These are phyloP conservation scores for Synanthedon vespiformis DNA, from an alignment of 2,888 invertebrate species.

Conservation along the genomic window DNA sequence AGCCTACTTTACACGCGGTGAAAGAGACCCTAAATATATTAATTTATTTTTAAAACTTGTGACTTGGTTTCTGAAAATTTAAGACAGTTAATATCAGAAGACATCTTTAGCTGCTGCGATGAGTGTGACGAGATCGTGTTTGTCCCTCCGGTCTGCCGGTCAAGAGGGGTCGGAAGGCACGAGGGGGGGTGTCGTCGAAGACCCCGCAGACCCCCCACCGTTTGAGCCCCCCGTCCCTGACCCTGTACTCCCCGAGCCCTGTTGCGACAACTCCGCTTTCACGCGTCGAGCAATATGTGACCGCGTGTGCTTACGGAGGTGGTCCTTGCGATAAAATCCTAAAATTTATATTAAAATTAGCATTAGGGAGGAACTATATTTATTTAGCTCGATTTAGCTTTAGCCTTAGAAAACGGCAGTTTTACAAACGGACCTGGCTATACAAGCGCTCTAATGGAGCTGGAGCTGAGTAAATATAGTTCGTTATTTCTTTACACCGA, in stretches of 20 bases:
- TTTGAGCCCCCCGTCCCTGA: constrained; percentile 38
- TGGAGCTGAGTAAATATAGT: too few species aligned
- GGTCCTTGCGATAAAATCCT: constrained; percentile 90
- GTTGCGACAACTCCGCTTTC: constrained; percentile 85
- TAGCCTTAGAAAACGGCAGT: too few species aligned
- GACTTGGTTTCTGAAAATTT: too few species aligned
- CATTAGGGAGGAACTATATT: too few species aligned
- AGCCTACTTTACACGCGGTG: too few species aligned
- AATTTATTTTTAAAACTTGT: too few species aligned
- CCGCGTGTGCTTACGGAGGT: constrained; percentile 85
- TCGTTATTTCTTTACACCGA: background rate
- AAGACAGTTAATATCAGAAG: constrained; percentile 23
- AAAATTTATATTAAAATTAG: constrained; percentile 1
- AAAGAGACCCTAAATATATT: too few species aligned
- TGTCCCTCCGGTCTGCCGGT: constrained; percentile 49
- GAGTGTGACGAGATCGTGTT: constrained; percentile 44
- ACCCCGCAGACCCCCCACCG: constrained; percentile 28
- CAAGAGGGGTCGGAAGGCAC: constrained; percentile 50
- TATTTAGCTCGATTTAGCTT: too few species aligned
- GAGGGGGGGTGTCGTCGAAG: constrained; percentile 17
- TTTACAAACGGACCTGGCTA: too few species aligned
- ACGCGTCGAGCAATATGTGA: constrained; percentile 88
- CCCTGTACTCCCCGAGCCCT: constrained; percentile 46
- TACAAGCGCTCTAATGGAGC: too few species aligned
- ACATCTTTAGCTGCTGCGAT: constrained; percentile 52